Percentiles rank a stretch among this genome's conserved stretches.
Conservation (phyloP, 2,888 invertebrate genomes). For the Catotricha subobsoleta region DNA sequence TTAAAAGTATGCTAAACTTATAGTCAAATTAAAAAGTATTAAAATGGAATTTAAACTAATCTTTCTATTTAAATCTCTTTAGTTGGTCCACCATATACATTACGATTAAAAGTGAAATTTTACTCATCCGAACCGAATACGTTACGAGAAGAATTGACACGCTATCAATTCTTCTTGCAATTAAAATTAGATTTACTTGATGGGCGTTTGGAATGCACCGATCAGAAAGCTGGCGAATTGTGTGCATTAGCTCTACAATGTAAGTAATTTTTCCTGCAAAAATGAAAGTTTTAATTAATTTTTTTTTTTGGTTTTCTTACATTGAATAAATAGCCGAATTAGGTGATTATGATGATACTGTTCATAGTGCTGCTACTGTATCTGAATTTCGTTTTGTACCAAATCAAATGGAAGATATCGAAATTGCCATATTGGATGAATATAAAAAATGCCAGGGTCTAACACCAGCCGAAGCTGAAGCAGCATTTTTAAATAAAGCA, state of each 20-base stretch:
- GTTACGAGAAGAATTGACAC: conserved; percentile 87
- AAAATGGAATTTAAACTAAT: neutral
- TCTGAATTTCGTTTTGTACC: conserved; percentile 97
- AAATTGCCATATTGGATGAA: conserved; percentile 82
- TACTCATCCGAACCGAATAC: conserved; percentile 97
- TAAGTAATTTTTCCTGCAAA: conserved; percentile 31
- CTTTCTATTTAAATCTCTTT: conserved; percentile 14
- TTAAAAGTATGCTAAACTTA: conserved; percentile 57
- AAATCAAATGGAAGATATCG: conserved; percentile 91
- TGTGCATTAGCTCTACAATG: conserved; percentile 87
- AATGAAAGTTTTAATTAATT: neutral
- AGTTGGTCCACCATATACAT: conserved; percentile 95
- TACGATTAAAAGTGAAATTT: conserved; percentile 91
- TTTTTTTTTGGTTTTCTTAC: conserved; percentile 5
- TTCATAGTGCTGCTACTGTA: conserved; percentile 90
- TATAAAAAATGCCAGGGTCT: conserved; percentile 73
- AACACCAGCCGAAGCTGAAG: conserved; percentile 89
- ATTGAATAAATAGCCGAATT: conserved; percentile 56
- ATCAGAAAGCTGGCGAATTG: conserved; percentile 72
- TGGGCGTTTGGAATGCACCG: conserved; percentile 77
- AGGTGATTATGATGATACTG: conserved; percentile 84
- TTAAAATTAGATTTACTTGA: conserved; percentile 87
- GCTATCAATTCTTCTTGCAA: conserved; percentile 97
- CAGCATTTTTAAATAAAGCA: conserved; percentile 84
- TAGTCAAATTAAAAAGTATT: neutral